phyloP scores from a whole-genome alignment of 1,140 invertebrate species.

The Atta colombica region DNA sequence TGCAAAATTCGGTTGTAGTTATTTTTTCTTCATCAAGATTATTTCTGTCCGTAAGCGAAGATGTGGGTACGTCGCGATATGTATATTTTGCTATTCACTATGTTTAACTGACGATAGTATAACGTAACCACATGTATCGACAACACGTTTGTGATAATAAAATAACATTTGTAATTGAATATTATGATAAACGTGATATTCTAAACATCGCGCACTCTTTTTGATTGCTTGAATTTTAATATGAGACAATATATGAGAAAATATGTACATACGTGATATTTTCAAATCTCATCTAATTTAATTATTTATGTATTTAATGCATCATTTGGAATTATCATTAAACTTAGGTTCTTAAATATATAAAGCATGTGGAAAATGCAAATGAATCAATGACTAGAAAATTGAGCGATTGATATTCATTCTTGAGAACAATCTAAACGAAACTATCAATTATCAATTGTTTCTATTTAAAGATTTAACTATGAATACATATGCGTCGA shows the following conservation, averaged over 20 bases:
- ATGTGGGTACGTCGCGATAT: conserved; percentile 1
- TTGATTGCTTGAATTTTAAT: not conserved
- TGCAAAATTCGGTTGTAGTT: not conserved
- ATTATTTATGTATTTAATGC: not conserved
- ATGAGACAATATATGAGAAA: too few species aligned
- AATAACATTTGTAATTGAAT: conserved; percentile 41
- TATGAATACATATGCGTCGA: not conserved
- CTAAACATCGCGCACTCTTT: not conserved
- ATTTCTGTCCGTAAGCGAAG: not conserved
- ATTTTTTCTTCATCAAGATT: conserved; percentile 7
- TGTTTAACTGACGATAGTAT: conserved; percentile 20
- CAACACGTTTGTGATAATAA: conserved; percentile 48
- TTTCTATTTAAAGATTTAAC: not conserved
- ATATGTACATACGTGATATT: not conserved
- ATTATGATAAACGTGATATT: not conserved
- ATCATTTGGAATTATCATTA: not conserved
- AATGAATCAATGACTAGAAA: not conserved
- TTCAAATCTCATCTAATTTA: not conserved
- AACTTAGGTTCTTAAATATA: not conserved
- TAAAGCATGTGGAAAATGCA: not conserved
- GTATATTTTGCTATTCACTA: conserved; percentile 20
- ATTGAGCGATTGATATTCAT: not conserved
- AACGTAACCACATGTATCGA: conserved; percentile 31
- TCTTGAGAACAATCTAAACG: not conserved
- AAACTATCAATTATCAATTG: not conserved